These are phyloP conservation scores for Tromatobia lineatoria DNA, from an alignment of 2,888 invertebrate genomes.

Conservation along the genomic window DNA sequence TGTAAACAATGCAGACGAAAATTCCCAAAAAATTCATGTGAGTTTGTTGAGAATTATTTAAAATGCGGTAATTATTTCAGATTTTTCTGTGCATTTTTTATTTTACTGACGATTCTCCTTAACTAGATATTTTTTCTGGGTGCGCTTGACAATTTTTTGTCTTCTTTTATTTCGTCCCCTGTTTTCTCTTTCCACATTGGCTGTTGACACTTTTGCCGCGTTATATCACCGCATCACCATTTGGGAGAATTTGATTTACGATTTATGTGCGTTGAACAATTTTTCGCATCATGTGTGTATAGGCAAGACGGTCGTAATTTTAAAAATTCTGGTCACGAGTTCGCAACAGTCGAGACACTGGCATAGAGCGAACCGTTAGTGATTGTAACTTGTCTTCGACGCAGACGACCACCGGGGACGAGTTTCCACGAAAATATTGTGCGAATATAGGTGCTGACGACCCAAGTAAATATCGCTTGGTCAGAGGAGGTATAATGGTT, in stretches of 20 bases:
- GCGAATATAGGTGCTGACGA: neutral
- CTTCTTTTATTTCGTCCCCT: neutral
- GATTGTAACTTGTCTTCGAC: neutral
- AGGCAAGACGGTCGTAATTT: neutral
- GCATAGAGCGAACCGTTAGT: neutral
- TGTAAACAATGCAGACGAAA: too few relatives aligned
- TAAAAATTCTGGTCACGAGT: constrained; percentile 9
- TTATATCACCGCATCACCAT: neutral
- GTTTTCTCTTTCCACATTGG: neutral
- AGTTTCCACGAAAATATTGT: constrained; percentile 5
- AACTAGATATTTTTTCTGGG: neutral
- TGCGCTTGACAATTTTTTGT: neutral
- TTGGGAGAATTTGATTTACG: constrained; percentile 40
- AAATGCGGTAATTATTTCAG: too few relatives aligned
- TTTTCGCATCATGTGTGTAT: constrained; percentile 16
- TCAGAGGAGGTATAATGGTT: neutral
- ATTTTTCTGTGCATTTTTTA: too few relatives aligned
- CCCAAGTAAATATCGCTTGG: neutral
- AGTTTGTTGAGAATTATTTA: too few relatives aligned
- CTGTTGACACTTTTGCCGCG: neutral
- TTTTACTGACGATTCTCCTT: too few relatives aligned
- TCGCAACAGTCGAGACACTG: neutral
- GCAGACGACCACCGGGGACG: constrained; percentile 4
- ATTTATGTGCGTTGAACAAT: neutral
- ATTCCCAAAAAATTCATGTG: too few relatives aligned